Base-by-base conservation (phyloP, 2,888 invertebrate species). In the Aleiodes alternator region DNA sequence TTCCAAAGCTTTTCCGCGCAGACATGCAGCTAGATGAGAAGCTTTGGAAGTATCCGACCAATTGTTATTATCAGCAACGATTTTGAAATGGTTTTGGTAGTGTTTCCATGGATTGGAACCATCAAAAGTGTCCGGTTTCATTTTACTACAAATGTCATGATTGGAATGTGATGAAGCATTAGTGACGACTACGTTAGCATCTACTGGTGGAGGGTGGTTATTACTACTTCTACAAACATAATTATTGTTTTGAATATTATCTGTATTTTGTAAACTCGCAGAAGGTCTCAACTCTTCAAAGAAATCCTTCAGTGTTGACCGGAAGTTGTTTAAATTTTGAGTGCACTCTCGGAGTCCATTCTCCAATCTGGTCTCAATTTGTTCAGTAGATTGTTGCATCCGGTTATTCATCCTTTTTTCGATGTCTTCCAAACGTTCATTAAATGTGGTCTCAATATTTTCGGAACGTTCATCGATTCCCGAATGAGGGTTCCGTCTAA, bases 241-340 rank as follows among this genome's bases (percentile, higher is more conserved):
- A 56, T 4, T 56, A 56, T 9, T 23, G 29, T 56, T 56, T 0
- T 11, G 29, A 9, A 29, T 4, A 6, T 56, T 56, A 56, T 16
- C 56, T 29, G 56, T 3, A 56, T 23, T 56, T 56, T 56, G 56
- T 56, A 29, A 16, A 29, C 16, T 11, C 29, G 9, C 23, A 11
- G 56, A 3, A 29, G 59, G 59, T 59, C 59, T 34, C 3, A 59
- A n/a, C 38, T 59, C 59, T 7, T 59, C n/a, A 1, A 34, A 34
- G 16, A 59, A 12, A 59, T 34, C 16, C 38, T 38, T 59, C 59
- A 59, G 31, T n/a, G 34, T 59, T n/a, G 34, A 59, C 38, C 34
- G 34, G 12, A 59, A 59, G 11, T 59, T n/a, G 6, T 31, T 59
- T 4, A 59, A 8, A 31, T 31, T 31, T 11, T n/a, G 34, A n/a